phyloP scores from a whole-genome alignment of 2,888 invertebrate species.

The Anarsia innoxiella region DNA sequence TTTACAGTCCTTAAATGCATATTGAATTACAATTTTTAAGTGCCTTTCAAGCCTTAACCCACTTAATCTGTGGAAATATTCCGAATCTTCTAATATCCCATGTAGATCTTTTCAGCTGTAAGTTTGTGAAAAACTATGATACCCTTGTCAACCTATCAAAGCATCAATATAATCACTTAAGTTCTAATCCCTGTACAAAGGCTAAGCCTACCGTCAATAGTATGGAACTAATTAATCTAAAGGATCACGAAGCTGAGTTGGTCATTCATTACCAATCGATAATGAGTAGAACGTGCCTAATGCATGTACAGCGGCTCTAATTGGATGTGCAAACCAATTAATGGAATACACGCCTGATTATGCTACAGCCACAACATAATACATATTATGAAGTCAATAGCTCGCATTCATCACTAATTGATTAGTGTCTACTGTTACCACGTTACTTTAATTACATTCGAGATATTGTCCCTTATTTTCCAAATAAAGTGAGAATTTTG shows the following conservation, averaged over 20 bases:
- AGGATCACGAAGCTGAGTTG: background rate
- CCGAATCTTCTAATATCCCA: no score
- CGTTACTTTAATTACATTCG: no score
- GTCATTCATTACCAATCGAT: constrained; percentile 22
- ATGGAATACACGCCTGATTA: constrained; percentile 60
- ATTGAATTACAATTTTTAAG: no score
- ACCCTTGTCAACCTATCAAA: no score
- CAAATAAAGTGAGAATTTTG: no score
- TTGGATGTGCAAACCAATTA: constrained; percentile 72
- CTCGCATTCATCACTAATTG: constrained; percentile 49
- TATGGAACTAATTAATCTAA: background rate
- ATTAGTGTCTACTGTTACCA: constrained; percentile 32
- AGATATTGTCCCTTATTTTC: no score
- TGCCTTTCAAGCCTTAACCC: no score
- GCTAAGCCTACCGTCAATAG: no score
- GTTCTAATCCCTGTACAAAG: background rate
- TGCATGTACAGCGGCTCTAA: constrained; percentile 46
- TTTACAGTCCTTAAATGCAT: no score
- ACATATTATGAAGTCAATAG: constrained; percentile 60
- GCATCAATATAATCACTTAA: background rate
- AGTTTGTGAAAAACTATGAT: no score
- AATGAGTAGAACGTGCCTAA: constrained; percentile 63
- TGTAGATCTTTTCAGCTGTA: no score
- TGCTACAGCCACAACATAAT: constrained; percentile 42
- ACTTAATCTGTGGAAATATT: no score